Conservation (phyloP, 1,140 invertebrate genomes). For the Pissodes strobi region DNA sequence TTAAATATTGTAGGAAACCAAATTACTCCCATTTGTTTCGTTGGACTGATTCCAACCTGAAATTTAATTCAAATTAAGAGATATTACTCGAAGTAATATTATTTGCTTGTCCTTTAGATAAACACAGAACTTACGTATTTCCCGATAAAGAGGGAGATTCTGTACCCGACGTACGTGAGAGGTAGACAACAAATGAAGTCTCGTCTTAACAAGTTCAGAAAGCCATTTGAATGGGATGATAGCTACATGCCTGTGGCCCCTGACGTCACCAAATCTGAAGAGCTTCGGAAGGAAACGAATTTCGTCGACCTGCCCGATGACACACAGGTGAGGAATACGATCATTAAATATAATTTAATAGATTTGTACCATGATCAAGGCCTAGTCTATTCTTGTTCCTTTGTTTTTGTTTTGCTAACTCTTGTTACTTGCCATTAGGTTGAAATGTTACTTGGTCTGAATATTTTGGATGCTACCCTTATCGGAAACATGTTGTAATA, state of each 20-base stretch:
- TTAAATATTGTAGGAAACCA: too few species aligned
- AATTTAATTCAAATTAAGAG: background rate
- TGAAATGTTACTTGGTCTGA: too few species aligned
- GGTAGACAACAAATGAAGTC: slow-evolving; percentile 35
- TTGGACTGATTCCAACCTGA: too few species aligned
- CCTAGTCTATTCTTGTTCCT: too few species aligned
- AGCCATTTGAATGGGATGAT: slow-evolving; percentile 23
- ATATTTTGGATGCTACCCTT: too few species aligned
- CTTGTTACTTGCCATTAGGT: too few species aligned
- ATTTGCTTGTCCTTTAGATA: slow-evolving; percentile 20
- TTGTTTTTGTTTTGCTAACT: too few species aligned
- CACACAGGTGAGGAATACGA: slow-evolving; percentile 47
- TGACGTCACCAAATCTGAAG: slow-evolving; percentile 54
- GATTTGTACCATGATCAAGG: too few species aligned
- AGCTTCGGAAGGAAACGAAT: slow-evolving; percentile 58
- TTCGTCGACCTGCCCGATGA: slow-evolving; percentile 59
- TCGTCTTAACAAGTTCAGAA: slow-evolving; percentile 8
- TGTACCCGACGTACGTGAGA: slow-evolving; percentile 36
- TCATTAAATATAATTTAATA: too few species aligned
- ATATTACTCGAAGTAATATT: background rate
- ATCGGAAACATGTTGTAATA: too few species aligned
- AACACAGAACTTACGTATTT: slow-evolving; percentile 43
- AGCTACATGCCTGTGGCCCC: slow-evolving; percentile 28
- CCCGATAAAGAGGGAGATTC: slow-evolving; percentile 35
- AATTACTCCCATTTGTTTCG: too few species aligned